Base-by-base conservation (phyloP, 2,113 vertebrate genomes). In the Semnornis frantzii region DNA sequence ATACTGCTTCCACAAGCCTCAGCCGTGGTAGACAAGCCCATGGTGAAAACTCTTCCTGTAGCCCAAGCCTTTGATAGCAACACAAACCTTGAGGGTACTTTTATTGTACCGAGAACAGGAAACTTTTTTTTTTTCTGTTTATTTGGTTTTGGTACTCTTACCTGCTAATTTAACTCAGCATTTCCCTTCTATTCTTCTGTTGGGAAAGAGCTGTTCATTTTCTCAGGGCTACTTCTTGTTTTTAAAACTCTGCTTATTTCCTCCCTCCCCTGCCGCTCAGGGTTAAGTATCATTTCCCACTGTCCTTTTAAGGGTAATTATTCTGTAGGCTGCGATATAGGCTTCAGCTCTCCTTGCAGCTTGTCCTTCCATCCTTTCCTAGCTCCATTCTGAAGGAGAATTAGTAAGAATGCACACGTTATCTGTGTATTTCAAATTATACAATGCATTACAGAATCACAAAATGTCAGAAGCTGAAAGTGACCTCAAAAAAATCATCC, bases 1-100 rank as follows among this genome's bases (percentile, higher is more conserved):
- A 3, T 1, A 0, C 15, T 52, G 30, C 62, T 71, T 48, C n/a
- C 75, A 65, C 37, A 68, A 82, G 44, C 55, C 25, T 28, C 25
- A 14, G 9, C 31, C 55, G 3, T 31, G 8, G 17, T 18, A 14
- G n/a, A 37, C 3, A 28, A 55, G 33, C 25, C 21, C 1, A 0
- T 3, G 2, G 30, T 15, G 21, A 77, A 42, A 81, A n/a, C 44
- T 42, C 44, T 42, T 42, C 12, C n/a, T 4, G 1, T 28, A 82
- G 33, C 30, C 25, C 57, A 83, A 65, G 27, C 39, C 8, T 39
- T 39, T 50, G n/a, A 16, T 16, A 83, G 24, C 18, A 42, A 25
- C 44, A 13, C 66, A 69, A 55, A 34, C 12, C 15, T 46, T 63
- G 55, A 74, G 8, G n/a, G 12, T 27, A 55, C 42, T 86, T 92